Evolutionary conservation across 2,888 invertebrate genomes (phyloP).

Genomic region (Latrodectus hesperus): DNA sequence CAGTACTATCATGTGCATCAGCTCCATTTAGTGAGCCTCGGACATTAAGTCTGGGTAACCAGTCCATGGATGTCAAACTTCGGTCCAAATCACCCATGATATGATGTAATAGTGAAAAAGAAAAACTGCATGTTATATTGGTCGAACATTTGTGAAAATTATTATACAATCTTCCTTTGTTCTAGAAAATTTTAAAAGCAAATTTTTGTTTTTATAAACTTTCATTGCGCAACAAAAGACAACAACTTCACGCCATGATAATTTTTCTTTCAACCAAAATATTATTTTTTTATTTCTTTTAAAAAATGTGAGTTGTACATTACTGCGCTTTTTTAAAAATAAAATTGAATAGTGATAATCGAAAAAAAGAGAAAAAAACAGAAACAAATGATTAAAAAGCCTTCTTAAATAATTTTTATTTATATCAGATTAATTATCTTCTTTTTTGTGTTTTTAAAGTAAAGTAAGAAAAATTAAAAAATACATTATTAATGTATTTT

Average conservation of each 20-base stretch:
- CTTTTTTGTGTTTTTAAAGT: no score
- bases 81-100: constrained; percentile 76
- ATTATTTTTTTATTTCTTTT: constrained; percentile 35
- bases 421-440: no score
- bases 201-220: constrained; percentile 16
- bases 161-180: background rate
- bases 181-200: background rate
- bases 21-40: constrained; percentile 72
- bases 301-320: constrained; percentile 41
- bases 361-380: no score
- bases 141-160: background rate
- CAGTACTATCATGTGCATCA: constrained; percentile 45
- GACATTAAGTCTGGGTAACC: constrained; percentile 76
- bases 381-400: no score
- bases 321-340: constrained; percentile 34
- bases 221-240: constrained; percentile 59
- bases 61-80: constrained; percentile 77
- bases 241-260: constrained; percentile 64
- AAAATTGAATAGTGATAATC: no score
- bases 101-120: constrained; percentile 26
- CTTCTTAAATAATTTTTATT: no score
- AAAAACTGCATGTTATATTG: constrained; percentile 29
- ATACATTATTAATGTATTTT: no score
- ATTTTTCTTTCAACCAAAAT: constrained; percentile 67
- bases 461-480: no score